These are phyloP conservation scores for Thalassarche chlororhynchos DNA, from an alignment of 2,113 vertebrate genomes.

Conservation along the genomic window DNA sequence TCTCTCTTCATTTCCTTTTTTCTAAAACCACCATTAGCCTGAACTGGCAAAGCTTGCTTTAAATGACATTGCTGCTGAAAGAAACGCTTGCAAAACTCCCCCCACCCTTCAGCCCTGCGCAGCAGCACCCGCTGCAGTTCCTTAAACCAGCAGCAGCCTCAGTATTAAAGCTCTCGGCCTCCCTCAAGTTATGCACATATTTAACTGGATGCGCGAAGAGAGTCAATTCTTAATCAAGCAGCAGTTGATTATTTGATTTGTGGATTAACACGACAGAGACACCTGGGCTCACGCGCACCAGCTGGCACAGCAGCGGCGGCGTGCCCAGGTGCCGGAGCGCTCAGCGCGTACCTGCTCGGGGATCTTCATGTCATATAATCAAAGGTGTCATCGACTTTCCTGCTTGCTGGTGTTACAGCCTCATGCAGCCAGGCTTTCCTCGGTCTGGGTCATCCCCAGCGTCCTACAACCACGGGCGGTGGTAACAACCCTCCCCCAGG, in stretches of 20 bases:
- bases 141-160: neutral
- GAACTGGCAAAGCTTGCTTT: neutral
- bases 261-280: neutral
- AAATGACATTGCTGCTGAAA: neutral
- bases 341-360: rapidly evolving
- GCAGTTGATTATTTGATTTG: neutral
- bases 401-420: neutral
- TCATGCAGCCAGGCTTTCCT: neutral
- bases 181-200: neutral
- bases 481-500: neutral
- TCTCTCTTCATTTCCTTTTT: neutral
- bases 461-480: neutral
- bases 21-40: neutral
- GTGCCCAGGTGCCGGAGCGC: rapidly evolving
- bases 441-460: rapidly evolving
- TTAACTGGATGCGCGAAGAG: neutral
- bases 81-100: neutral
- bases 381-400: neutral
- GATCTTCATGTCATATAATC: neutral
- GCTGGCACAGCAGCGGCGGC: neutral
- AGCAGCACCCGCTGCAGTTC: neutral
- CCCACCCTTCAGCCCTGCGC: neutral
- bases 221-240: neutral
- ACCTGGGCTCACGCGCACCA: neutral
- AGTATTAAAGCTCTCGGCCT: neutral